phyloP scores from a whole-genome alignment of 2,888 invertebrate species.

The Pollenia labialis region DNA sequence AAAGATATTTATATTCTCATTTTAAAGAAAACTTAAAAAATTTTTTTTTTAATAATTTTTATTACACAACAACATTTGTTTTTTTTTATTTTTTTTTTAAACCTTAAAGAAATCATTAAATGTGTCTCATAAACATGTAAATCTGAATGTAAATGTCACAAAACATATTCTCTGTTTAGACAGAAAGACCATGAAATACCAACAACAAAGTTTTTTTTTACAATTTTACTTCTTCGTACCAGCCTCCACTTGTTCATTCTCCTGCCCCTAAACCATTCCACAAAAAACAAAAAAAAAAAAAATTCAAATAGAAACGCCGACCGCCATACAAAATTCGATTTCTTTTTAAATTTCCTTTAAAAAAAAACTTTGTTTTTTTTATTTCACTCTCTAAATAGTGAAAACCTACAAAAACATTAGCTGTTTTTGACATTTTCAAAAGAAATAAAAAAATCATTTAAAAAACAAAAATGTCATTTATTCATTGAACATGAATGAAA shows the following conservation, averaged over 20 bases:
- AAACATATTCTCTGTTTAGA: neutral
- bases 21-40: neutral
- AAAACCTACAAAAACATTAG: constrained; percentile 64
- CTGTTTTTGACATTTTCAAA: constrained; percentile 69
- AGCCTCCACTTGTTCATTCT: neutral
- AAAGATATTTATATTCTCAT: too few relatives aligned
- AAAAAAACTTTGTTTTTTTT: constrained; percentile 33
- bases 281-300: constrained; percentile 29
- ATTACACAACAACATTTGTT: neutral
- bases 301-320: constrained; percentile 56
- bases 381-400: constrained; percentile 50
- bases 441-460: constrained; percentile 6
- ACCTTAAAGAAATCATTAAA: too few relatives aligned
- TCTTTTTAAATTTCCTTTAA: constrained; percentile 37
- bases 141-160: constrained; percentile 27
- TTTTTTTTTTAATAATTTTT: too few relatives aligned
- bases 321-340: constrained; percentile 41
- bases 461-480: constrained; percentile 55
- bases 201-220: neutral
- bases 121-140: neutral
- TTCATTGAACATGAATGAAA: constrained; percentile 62
- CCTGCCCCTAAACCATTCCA: neutral
- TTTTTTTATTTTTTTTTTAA: too few relatives aligned
- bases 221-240: constrained; percentile 4
- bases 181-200: constrained; percentile 9